Conservation (phyloP, 2,888 invertebrate species). For the Pardosa pseudoannulata region DNA sequence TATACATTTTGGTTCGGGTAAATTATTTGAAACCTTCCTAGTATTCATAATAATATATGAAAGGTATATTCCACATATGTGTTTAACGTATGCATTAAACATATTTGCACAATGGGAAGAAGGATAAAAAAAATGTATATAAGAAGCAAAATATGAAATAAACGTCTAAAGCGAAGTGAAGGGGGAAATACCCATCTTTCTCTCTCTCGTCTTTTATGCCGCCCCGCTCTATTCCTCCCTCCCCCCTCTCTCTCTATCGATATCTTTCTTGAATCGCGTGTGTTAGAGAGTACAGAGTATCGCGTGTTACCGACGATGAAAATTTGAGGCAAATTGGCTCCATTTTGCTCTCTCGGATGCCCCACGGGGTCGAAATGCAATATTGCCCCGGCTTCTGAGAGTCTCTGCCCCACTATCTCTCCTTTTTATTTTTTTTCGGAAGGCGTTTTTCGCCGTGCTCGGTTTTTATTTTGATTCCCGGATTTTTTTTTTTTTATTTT, state of each 20-base stretch:
- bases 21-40: no score
- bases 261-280: constrained; percentile 36
- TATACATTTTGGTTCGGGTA: no score
- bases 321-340: constrained; percentile 58
- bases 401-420: background rate
- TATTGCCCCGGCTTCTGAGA: constrained; percentile 39
- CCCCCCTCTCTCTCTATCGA: background rate
- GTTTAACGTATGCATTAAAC: no score
- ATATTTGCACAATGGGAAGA: no score
- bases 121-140: no score
- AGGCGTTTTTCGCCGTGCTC: background rate
- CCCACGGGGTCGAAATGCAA: constrained; percentile 28
- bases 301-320: constrained; percentile 14
- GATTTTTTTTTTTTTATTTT: background rate
- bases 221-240: no score
- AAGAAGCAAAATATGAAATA: no score
- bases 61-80: no score
- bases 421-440: background rate
- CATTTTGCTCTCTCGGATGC: constrained; percentile 38
- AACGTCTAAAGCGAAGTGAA: background rate
- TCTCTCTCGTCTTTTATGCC: background rate
- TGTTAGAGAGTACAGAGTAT: background rate
- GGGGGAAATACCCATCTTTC: background rate
- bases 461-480: background rate
- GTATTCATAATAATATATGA: no score